Conservation (phyloP, 2,888 invertebrate genomes). For the Laothoe populi region DNA sequence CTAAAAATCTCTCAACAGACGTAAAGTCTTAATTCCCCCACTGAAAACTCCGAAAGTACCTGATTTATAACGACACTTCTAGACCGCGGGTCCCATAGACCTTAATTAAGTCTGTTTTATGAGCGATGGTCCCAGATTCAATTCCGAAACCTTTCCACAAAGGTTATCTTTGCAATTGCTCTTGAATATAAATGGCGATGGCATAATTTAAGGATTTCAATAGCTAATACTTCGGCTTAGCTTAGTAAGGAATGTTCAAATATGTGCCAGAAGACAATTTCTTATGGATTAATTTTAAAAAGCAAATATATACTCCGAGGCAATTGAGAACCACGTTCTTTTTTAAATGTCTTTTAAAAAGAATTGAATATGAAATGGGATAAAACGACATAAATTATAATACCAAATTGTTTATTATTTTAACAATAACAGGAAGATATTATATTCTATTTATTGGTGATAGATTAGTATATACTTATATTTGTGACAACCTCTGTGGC, state of each 20-base stretch:
- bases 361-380: no score
- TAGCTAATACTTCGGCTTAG: not conserved
- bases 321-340: no score
- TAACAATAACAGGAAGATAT: no score
- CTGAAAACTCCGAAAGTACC: conserved; percentile 14
- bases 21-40: not conserved
- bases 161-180: conserved; percentile 2
- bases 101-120: conserved; percentile 27
- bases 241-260: not conserved
- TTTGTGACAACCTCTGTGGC: no score
- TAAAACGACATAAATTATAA: no score
- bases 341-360: no score
- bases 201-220: not conserved
- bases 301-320: no score
- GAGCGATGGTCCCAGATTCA: conserved; percentile 17
- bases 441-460: no score
- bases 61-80: conserved; percentile 24
- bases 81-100: conserved; percentile 1
- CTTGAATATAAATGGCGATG: not conserved
- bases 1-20: not conserved
- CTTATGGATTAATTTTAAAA: no score
- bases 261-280: no score
- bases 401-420: no score
- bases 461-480: no score
- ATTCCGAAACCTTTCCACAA: conserved; percentile 14